Conservation (phyloP, 2,113 vertebrate species). For the Urocynchramus pylzowi region DNA sequence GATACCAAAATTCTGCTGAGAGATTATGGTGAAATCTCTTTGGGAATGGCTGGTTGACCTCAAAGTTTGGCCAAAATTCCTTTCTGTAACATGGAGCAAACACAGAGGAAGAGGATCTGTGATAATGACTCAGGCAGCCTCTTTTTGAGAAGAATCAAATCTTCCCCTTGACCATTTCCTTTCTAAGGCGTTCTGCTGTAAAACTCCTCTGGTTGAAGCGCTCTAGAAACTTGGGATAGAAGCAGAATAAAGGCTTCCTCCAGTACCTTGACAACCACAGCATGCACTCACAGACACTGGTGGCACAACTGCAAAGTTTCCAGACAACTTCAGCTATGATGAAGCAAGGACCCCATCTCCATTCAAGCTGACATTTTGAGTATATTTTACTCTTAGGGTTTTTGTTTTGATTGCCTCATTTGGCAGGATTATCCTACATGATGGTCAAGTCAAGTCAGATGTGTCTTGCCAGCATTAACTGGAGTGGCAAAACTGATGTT, state of each 20-base stretch:
- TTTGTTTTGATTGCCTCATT: slow-evolving; percentile 8
- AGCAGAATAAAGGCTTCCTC: neutral
- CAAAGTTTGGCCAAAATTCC: neutral
- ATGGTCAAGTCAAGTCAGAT: neutral
- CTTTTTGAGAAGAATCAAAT: neutral
- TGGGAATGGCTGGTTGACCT: neutral
- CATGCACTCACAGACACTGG: neutral
- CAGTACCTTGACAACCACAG: neutral
- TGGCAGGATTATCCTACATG: neutral
- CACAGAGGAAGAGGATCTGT: neutral
- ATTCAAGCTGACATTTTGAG: neutral
- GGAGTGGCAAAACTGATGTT: neutral
- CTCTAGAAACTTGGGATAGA: neutral
- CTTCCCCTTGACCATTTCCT: neutral
- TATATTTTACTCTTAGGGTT: neutral
- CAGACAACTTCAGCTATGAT: neutral
- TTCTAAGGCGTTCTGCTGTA: neutral
- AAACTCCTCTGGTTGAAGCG: neutral
- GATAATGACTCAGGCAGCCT: neutral
- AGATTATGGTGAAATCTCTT: neutral
- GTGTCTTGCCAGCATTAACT: neutral
- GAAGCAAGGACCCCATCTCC: neutral
- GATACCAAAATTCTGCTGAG: neutral
- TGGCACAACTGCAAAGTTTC: neutral
- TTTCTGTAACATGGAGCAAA: neutral